A percentile compares a stretch with the other conserved stretches of the same genome.
Evolutionary conservation across 1,140 invertebrate genomes (phyloP).

Genomic region (Harlomillsia oculata): DNA sequence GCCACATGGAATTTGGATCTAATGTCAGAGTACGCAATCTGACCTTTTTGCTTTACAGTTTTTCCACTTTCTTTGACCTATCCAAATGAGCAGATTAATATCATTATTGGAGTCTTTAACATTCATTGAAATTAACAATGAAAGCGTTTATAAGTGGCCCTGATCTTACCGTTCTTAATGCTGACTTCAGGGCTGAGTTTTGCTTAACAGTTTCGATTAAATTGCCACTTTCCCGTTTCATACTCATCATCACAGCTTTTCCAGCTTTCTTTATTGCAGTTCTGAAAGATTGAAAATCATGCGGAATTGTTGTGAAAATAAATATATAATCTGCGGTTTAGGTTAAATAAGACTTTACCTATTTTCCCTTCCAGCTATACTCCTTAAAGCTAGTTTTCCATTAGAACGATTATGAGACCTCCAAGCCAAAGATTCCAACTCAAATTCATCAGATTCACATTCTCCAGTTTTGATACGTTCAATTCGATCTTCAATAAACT

Average conservation of each 20-base stretch:
- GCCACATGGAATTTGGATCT: conserved; percentile 31
- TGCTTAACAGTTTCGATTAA: conserved; percentile 50
- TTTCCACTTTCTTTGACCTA: conserved; percentile 67
- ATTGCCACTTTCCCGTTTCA: conserved; percentile 32
- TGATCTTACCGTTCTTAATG: conserved; percentile 63
- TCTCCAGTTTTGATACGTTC: conserved; percentile 77
- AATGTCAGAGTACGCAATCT: conserved; percentile 31
- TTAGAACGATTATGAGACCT: conserved; percentile 70
- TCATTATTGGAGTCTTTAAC: conserved; percentile 5
- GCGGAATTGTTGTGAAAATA: no score
- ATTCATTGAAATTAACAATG: conserved; percentile 15
- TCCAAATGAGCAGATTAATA: conserved; percentile 14
- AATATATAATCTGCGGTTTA: no score
- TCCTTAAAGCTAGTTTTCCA: conserved; percentile 55
- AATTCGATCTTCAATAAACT: conserved; percentile 88
- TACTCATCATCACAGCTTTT: conserved; percentile 35
- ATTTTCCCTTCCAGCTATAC: conserved; percentile 53
- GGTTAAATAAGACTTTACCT: conserved; percentile 44
- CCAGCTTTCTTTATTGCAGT: conserved; percentile 32
- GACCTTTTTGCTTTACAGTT: conserved; percentile 44
- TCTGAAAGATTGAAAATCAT: conserved; percentile 37
- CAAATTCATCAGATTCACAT: conserved; percentile 88
- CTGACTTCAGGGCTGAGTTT: conserved; percentile 69
- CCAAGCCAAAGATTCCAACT: conserved; percentile 64
- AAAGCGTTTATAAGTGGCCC: conserved; percentile 14